A percentile compares a stretch with the other conserved stretches of the same genome.
These are phyloP conservation scores for Clunio marinus DNA, from an alignment of 2,888 invertebrate species.

Conservation along the genomic window DNA sequence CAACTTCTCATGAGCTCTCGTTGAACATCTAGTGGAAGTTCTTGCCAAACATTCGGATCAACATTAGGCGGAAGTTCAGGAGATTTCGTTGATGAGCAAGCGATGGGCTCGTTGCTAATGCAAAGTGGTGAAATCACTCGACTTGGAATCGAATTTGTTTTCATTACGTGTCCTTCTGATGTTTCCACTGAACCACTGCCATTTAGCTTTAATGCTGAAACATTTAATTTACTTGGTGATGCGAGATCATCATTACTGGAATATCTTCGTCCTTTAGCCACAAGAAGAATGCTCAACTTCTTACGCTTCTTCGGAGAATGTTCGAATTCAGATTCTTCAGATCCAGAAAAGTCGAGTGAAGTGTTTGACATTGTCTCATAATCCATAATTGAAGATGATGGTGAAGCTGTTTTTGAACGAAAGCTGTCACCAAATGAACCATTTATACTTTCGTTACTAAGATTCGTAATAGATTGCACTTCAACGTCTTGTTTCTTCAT, in stretches of 20 bases:
- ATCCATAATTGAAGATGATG: conserved; percentile 39
- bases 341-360: conserved; percentile 45
- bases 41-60: conserved; percentile 45
- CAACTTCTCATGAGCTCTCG: conserved; percentile 68
- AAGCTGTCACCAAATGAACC: conserved; percentile 51
- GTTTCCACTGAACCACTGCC: background rate
- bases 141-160: background rate
- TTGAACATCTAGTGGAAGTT: conserved; percentile 67
- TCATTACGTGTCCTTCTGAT: background rate
- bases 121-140: conserved; percentile 26
- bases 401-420: conserved; percentile 45
- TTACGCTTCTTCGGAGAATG: conserved; percentile 69
- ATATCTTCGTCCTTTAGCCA: conserved; percentile 53
- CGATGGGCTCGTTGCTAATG: background rate
- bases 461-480: conserved; percentile 69
- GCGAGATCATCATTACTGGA: conserved; percentile 53
- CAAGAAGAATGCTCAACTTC: conserved; percentile 50
- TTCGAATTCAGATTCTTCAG: conserved; percentile 62
- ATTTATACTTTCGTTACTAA: conserved; percentile 57
- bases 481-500: conserved; percentile 66
- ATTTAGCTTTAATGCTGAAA: conserved; percentile 53
- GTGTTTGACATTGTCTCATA: conserved; percentile 39
- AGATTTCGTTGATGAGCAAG: conserved; percentile 1
- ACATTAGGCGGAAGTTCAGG: conserved; percentile 30
- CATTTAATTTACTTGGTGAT: conserved; percentile 65